Conservation (phyloP, 2,888 invertebrate genomes). For the Caenorhabditis macrosperma region DNA sequence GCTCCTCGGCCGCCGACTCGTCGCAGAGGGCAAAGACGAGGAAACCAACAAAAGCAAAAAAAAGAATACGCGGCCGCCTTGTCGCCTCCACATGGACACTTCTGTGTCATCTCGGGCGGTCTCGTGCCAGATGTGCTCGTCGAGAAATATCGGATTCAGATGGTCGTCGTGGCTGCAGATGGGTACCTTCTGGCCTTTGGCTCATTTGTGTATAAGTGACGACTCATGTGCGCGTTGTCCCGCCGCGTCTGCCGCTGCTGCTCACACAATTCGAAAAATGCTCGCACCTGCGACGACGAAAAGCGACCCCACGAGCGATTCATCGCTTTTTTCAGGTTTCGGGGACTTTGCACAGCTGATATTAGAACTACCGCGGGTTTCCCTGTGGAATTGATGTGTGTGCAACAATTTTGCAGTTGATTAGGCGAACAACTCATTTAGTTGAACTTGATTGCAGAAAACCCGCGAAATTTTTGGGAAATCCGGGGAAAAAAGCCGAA, state of each 20-base stretch:
- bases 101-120: not conserved
- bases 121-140: constrained; percentile 15
- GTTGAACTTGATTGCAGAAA: no score
- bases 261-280: constrained; percentile 2
- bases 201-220: constrained; percentile 28
- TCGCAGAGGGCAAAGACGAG: no score
- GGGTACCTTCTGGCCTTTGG: constrained; percentile 41
- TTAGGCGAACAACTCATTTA: no score
- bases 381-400: no score
- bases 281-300: constrained; percentile 15
- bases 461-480: no score
- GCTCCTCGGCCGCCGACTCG: not conserved
- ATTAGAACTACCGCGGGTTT: no score
- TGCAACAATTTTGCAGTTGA: no score
- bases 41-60: no score
- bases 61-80: not conserved
- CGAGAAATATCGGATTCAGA: constrained; percentile 13
- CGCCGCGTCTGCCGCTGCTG: not conserved
- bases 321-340: not conserved
- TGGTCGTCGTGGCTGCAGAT: constrained; percentile 15
- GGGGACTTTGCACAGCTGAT: no score
- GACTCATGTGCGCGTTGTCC: constrained; percentile 25
- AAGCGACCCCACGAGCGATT: no score
- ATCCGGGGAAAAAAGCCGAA: no score
- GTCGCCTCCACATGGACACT: not conserved